These are phyloP conservation scores for Camelus dromedarius DNA, from an alignment of 2,113 vertebrate species.

Conservation along the genomic window DNA sequence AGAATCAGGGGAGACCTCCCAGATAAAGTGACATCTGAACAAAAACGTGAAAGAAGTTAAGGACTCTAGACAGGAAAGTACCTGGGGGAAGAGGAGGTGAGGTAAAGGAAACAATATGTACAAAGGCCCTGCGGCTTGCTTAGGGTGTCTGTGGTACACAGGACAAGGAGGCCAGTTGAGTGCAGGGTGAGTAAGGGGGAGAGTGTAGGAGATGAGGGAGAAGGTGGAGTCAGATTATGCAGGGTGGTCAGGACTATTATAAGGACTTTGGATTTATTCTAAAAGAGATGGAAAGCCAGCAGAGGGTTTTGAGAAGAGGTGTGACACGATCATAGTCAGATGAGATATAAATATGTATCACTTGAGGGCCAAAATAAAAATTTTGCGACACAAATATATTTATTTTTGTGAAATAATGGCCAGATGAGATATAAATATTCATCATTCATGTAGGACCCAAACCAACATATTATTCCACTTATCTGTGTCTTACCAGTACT, in stretches of 20 bases:
- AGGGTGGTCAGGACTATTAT: neutral
- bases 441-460: neutral
- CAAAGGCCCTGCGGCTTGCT: neutral
- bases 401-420: neutral
- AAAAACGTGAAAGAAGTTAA: neutral
- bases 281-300: neutral
- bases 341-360: neutral
- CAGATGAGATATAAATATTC: neutral
- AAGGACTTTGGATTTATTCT: neutral
- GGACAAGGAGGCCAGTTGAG: neutral
- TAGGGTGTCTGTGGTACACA: neutral
- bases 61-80: no score
- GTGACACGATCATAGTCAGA: neutral
- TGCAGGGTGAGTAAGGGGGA: neutral
- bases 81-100: neutral
- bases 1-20: neutral
- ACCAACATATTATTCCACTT: neutral
- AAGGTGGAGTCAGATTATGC: neutral
- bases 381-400: neutral
- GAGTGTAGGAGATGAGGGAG: neutral
- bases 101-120: no score
- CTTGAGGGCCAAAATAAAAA: neutral
- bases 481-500: neutral
- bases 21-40: neutral
- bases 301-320: neutral